These are phyloP conservation scores for Emydoidea blandingii DNA, from an alignment of 2,797 vertebrate genomes.

Conservation along the genomic window DNA sequence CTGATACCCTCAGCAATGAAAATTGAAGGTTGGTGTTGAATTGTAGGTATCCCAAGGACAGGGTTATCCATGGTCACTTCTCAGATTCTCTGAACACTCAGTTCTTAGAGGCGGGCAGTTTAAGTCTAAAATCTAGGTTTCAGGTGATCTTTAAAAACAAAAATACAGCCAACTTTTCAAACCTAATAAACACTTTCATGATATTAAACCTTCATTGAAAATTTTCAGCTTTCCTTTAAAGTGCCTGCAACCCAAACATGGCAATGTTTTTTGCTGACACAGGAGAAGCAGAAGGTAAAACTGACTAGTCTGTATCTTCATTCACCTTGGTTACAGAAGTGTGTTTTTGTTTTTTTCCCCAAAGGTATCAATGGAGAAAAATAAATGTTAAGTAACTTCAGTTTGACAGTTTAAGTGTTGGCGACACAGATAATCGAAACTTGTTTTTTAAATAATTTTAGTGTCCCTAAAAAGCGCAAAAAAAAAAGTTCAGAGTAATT, in stretches of 20 bases:
- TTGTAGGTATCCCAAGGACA: neutral
- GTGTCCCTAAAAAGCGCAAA: neutral
- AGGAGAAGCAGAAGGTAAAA: neutral
- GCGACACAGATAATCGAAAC: neutral
- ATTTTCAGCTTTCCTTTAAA: neutral
- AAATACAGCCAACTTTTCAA: neutral
- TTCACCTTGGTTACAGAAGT: neutral
- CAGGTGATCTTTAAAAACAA: neutral
- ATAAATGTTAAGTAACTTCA: neutral
- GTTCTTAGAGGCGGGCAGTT: neutral
- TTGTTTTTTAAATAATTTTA: neutral
- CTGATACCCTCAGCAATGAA: neutral
- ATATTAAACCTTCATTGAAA: neutral
- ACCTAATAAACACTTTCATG: neutral
- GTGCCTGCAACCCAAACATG: neutral
- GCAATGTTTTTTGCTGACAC: neutral
- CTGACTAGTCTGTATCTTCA: neutral
- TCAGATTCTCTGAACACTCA: neutral
- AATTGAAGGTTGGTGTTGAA: neutral
- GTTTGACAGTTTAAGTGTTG: neutral
- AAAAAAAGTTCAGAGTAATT: neutral
- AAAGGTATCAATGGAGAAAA: neutral
- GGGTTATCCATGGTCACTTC: neutral
- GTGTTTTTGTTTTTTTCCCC: neutral
- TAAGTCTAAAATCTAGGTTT: too few relatives aligned